A percentile compares a stretch with the other conserved stretches of the same genome.
Conservation (phyloP, 2,113 vertebrate genomes). For the Gila orcuttii region DNA sequence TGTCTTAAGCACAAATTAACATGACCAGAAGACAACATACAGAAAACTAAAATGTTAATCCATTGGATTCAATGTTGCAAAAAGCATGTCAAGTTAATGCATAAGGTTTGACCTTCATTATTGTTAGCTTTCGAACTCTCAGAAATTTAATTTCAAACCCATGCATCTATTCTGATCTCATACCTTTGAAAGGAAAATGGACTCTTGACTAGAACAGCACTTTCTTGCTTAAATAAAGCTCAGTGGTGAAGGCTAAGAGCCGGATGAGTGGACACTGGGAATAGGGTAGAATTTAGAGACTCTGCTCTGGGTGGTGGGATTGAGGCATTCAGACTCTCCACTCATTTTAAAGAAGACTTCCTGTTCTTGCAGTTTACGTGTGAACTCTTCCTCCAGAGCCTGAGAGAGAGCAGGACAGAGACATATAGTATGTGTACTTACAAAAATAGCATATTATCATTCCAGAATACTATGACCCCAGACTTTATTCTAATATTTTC, state of each 20-base stretch:
- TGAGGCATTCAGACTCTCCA: constrained; percentile 98
- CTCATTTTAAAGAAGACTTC: constrained; percentile 99
- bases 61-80: constrained; percentile 51
- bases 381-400: constrained; percentile 98
- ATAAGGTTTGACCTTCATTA: constrained; percentile 28
- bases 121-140: constrained; percentile 20
- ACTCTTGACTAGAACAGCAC: constrained; percentile 15
- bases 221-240: constrained; percentile 2
- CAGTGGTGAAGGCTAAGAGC: constrained; percentile 66
- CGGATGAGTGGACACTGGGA: constrained; percentile 92
- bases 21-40: constrained; percentile 43
- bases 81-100: constrained; percentile 37
- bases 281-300: constrained; percentile 98
- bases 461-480: background rate
- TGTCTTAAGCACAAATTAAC: constrained; percentile 31
- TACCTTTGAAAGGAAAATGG: constrained; percentile 6
- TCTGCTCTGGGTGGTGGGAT: constrained; percentile 93
- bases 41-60: constrained; percentile 47
- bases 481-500: background rate
- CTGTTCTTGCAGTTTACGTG: constrained; percentile 95
- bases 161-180: constrained; percentile 20
- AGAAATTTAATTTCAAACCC: constrained; percentile 3
- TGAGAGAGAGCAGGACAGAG: constrained; percentile 57
- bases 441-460: background rate
- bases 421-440: background rate